phyloP scores from a whole-genome alignment of 2,888 invertebrate species.

The Pollenia griseotomentosa region DNA sequence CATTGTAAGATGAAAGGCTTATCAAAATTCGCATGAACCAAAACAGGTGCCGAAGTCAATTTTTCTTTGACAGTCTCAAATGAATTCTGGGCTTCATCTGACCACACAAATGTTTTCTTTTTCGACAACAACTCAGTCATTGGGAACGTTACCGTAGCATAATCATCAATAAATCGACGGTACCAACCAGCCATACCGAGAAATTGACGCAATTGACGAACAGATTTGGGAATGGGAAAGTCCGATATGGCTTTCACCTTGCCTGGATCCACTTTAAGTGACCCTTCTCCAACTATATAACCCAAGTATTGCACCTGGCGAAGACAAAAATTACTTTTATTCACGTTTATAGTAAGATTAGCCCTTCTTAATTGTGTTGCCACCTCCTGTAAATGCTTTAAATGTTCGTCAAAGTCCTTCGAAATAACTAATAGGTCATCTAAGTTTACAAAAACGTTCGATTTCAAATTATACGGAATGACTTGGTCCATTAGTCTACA shows the following conservation, averaged over 20 bases:
- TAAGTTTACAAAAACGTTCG: constrained; percentile 22
- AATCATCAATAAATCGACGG: constrained; percentile 18
- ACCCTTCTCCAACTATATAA: constrained; percentile 10
- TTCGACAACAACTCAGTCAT: neutral
- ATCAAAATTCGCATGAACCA: neutral
- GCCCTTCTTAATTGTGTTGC: constrained; percentile 5
- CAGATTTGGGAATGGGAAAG: constrained; percentile 3
- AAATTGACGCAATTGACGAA: neutral
- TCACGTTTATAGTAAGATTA: constrained; percentile 4
- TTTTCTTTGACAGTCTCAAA: constrained; percentile 1
- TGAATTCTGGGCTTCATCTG: neutral
- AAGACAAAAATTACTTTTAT: constrained; percentile 13
- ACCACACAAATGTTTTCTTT: neutral
- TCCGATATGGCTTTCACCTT: neutral
- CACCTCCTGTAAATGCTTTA: constrained; percentile 22
- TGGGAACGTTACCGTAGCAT: neutral
- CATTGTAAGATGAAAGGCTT: neutral
- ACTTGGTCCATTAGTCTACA: constrained; percentile 31
- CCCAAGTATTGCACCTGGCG: neutral
- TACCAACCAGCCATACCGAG: constrained; percentile 11
- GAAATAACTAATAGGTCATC: constrained; percentile 7
- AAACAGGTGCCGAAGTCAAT: neutral
- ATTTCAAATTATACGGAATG: constrained; percentile 23
- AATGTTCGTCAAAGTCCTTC: constrained; percentile 12
- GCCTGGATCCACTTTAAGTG: neutral